These are phyloP conservation scores for Ammodramus savannarum DNA, from an alignment of 2,113 vertebrate species.

Conservation along the genomic window DNA sequence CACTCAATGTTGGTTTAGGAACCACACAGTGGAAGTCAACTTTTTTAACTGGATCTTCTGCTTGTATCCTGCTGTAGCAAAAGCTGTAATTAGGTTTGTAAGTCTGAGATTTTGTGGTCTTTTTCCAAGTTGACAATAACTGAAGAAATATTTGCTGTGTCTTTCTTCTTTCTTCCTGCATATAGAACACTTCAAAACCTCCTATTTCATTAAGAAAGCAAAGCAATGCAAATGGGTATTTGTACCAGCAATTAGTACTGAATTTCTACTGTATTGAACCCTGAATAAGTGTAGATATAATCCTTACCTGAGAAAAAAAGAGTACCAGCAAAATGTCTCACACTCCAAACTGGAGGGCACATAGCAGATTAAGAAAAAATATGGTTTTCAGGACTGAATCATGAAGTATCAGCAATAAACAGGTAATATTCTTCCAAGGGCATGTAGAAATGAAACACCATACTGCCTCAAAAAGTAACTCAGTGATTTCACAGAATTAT, in stretches of 20 bases:
- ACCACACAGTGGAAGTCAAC: background rate
- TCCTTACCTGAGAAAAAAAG: background rate
- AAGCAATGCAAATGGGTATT: background rate
- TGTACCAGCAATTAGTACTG: background rate
- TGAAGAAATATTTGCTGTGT: background rate
- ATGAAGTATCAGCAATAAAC: background rate
- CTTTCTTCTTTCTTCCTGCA: background rate
- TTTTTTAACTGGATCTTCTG: background rate
- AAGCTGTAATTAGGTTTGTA: background rate
- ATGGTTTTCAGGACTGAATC: background rate
- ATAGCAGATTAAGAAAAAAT: background rate
- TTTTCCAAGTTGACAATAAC: background rate
- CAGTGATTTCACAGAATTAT: background rate
- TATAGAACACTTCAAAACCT: background rate
- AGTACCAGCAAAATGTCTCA: background rate
- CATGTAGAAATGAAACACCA: background rate
- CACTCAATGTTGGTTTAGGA: background rate
- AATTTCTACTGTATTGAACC: background rate
- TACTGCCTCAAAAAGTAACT: background rate
- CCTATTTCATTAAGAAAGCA: background rate
- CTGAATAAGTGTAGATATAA: background rate
- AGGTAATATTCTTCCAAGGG: background rate
- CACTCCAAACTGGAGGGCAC: background rate
- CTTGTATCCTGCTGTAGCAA: background rate
- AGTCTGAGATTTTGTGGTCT: background rate